Evolutionary conservation across 2,113 vertebrate genomes (phyloP).

Genomic region (Barbus barbus): DNA sequence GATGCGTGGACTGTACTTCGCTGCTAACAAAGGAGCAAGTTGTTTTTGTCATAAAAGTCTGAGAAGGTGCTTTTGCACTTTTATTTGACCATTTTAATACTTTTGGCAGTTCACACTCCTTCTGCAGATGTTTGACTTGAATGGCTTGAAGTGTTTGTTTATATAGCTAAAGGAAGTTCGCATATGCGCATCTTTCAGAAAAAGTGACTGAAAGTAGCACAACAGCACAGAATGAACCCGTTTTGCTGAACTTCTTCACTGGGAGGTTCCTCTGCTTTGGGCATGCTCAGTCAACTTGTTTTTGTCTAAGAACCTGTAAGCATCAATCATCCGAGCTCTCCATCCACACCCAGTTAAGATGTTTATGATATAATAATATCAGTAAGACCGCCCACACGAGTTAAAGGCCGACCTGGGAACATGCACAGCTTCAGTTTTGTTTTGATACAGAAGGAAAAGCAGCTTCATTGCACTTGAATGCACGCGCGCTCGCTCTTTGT

Average conservation of each 20-base stretch:
- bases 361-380: constrained; percentile 72
- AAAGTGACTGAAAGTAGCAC: background rate
- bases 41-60: background rate
- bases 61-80: background rate
- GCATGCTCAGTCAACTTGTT: constrained; percentile 77
- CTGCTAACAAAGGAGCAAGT: constrained; percentile 14
- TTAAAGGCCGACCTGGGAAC: constrained; percentile 59
- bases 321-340: constrained; percentile 73
- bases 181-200: background rate
- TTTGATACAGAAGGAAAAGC: constrained; percentile 28
- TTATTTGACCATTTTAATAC: background rate
- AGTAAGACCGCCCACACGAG: constrained; percentile 61
- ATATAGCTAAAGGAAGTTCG: background rate
- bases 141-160: background rate
- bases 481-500: background rate
- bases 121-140: too few relatives aligned
- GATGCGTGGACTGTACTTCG: background rate
- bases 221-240: background rate
- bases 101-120: background rate
- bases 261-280: constrained; percentile 40
- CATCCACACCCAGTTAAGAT: constrained; percentile 73
- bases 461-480: background rate
- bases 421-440: constrained; percentile 44
- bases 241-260: constrained; percentile 42
- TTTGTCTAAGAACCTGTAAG: constrained; percentile 78